phyloP scores from a whole-genome alignment of 2,797 vertebrate genomes.

The Hoplostethus mediterraneus region DNA sequence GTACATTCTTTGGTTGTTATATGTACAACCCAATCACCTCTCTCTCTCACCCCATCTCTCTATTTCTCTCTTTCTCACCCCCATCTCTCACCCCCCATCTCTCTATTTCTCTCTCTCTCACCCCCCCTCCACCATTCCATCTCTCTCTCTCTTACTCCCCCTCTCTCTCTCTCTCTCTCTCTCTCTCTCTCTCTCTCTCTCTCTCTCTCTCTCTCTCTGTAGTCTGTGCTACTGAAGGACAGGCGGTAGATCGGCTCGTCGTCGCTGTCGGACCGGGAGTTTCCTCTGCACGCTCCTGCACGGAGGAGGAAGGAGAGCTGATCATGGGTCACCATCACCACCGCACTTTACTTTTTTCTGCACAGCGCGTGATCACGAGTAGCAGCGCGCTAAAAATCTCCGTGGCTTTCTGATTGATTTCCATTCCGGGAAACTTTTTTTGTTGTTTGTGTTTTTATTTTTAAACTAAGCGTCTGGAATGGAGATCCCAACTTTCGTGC shows the following conservation, averaged over 20 bases:
- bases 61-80: too few relatives aligned
- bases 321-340: slow-evolving; percentile 70
- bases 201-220: background rate
- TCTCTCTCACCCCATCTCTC: too few relatives aligned
- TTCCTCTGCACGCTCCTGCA: slow-evolving; percentile 52
- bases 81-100: too few relatives aligned
- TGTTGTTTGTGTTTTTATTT: too few relatives aligned
- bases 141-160: background rate
- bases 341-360: slow-evolving; percentile 68
- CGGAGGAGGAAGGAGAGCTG: slow-evolving; percentile 43
- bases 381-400: slow-evolving; percentile 52
- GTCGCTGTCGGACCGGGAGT: slow-evolving; percentile 44
- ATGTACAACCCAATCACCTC: too few relatives aligned
- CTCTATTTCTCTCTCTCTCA: slow-evolving; percentile 26
- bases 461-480: slow-evolving; percentile 74
- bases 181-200: slow-evolving; percentile 14
- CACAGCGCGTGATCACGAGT: slow-evolving; percentile 67
- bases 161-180: slow-evolving; percentile 14
- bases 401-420: slow-evolving; percentile 21
- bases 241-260: slow-evolving; percentile 47
- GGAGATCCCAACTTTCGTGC: slow-evolving; percentile 85
- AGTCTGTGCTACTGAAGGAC: slow-evolving; percentile 51
- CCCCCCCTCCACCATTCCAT: background rate
- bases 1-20: too few relatives aligned
- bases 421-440: slow-evolving; percentile 63